Evolutionary conservation across 2,113 vertebrate species (phyloP).

Genomic region (Serilophus lunatus): DNA sequence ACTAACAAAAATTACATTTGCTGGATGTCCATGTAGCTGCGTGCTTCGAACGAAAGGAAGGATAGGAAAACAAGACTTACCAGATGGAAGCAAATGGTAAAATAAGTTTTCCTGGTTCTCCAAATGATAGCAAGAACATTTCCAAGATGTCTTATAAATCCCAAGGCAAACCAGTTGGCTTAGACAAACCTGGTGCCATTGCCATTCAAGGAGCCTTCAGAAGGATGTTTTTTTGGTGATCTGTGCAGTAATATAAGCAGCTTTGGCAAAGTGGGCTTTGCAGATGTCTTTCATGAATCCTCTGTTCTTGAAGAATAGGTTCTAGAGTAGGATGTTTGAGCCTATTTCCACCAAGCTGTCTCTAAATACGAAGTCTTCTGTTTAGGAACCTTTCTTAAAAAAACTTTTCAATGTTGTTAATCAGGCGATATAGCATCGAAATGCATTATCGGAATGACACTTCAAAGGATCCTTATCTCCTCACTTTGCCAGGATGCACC

Average conservation of each 20-base stretch:
- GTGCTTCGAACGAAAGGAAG: not conserved
- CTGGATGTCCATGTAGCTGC: not conserved
- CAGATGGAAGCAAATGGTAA: not conserved
- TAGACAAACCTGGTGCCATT: not conserved
- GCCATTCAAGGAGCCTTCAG: not conserved
- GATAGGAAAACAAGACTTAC: not conserved
- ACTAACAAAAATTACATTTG: not conserved
- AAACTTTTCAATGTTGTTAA: not conserved
- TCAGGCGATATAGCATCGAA: slow-evolving; percentile 76
- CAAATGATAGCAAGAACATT: not conserved
- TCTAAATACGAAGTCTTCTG: not conserved
- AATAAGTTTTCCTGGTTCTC: not conserved
- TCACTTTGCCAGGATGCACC: slow-evolving; percentile 80
- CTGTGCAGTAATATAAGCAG: not conserved
- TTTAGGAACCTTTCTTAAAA: not conserved
- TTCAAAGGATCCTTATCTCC: slow-evolving; percentile 68
- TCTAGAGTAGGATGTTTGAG: not conserved
- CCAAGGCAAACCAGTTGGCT: not conserved
- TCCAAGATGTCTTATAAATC: not conserved
- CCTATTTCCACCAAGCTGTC: not conserved
- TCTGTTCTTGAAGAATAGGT: not conserved
- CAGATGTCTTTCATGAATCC: not conserved
- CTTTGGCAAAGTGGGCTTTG: not conserved
- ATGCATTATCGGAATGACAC: slow-evolving; percentile 83
- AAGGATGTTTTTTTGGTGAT: not conserved